phyloP scores from a whole-genome alignment of 2,888 invertebrate species.

The Agrypnus murinus region DNA sequence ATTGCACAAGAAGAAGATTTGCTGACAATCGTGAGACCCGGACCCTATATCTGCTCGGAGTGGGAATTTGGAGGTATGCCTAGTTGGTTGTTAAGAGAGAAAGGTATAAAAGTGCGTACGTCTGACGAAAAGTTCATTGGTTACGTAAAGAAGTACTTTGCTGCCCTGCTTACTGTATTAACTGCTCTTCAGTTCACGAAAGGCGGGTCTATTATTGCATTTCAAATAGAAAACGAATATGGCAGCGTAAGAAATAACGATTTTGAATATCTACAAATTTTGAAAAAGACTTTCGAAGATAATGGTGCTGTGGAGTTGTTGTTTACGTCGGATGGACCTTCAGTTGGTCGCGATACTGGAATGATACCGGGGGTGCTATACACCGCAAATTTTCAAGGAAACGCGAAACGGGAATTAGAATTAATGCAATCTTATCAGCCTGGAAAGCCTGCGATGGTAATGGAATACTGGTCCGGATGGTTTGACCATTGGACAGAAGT shows the following conservation, averaged over 20 bases:
- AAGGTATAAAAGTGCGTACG: constrained; percentile 71
- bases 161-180: constrained; percentile 71
- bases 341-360: constrained; percentile 65
- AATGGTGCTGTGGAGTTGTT: constrained; percentile 71
- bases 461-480: constrained; percentile 78
- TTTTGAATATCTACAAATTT: constrained; percentile 67
- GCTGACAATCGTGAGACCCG: constrained; percentile 86
- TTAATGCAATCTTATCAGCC: constrained; percentile 70
- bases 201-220: constrained; percentile 90
- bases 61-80: constrained; percentile 77
- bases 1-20: constrained; percentile 85
- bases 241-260: constrained; percentile 76
- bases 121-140: constrained; percentile 68
- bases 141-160: constrained; percentile 73
- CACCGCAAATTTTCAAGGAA: constrained; percentile 74
- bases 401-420: constrained; percentile 68
- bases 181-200: constrained; percentile 76
- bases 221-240: constrained; percentile 96
- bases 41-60: constrained; percentile 95
- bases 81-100: constrained; percentile 65
- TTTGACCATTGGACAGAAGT: constrained; percentile 74
- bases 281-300: constrained; percentile 66
- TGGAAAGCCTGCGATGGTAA: constrained; percentile 74
- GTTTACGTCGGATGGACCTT: constrained; percentile 73
- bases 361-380: constrained; percentile 69